Evolutionary conservation across 2,113 vertebrate genomes (phyloP).

Genomic region (Capreolus pygargus): DNA sequence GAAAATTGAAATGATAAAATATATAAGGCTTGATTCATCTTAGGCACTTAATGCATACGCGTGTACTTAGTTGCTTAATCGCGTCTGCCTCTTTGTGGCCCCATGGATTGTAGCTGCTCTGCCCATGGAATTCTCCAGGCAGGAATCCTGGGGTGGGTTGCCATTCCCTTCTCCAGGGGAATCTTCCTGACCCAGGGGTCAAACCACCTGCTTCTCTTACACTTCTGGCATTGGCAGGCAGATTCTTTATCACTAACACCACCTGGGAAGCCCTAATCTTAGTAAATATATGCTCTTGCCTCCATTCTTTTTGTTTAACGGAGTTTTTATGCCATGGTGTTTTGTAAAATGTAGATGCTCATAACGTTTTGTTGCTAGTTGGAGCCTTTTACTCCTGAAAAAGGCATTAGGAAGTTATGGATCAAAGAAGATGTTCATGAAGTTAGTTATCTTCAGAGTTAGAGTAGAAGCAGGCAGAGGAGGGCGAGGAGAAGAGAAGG

Average conservation of each 20-base stretch:
- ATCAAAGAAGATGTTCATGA: not conserved
- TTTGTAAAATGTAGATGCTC: not conserved
- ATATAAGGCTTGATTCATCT: not conserved
- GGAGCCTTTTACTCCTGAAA: not conserved
- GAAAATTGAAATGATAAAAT: not conserved
- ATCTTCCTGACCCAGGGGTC: not conserved
- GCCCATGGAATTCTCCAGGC: not conserved
- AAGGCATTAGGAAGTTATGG: not conserved
- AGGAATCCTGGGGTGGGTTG: not conserved
- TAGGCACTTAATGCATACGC: not conserved
- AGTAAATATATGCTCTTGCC: not conserved
- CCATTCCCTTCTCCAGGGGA: not conserved
- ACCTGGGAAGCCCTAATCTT: not conserved
- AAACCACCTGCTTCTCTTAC: not conserved
- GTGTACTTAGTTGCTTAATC: not conserved
- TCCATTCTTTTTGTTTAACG: not conserved
- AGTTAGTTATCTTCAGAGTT: not conserved
- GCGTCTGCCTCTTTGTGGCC: not conserved
- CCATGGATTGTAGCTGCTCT: not conserved
- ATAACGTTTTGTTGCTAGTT: not conserved
- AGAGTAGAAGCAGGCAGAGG: not conserved
- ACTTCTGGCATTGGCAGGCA: not conserved
- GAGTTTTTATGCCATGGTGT: not conserved
- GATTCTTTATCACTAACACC: not conserved
- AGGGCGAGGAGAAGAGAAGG: rapidly evolving